Percentiles rank a stretch among this genome's conserved stretches.
Evolutionary conservation across 2,113 vertebrate species (phyloP).

Genomic region (Brienomyrus longianalis): DNA sequence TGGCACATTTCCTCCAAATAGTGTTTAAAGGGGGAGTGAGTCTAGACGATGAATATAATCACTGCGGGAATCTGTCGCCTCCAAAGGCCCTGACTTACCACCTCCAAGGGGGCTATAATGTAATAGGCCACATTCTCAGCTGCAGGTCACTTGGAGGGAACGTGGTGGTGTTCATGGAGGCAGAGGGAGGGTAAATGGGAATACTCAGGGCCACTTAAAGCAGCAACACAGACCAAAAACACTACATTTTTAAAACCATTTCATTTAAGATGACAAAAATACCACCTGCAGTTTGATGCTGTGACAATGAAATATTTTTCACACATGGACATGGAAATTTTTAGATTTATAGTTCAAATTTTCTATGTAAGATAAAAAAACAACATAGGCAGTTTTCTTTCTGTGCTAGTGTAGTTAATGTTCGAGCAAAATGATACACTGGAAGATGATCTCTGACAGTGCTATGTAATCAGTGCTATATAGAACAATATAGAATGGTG

Average conservation of each 20-base stretch:
- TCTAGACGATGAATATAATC: background rate
- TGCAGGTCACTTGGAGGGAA: background rate
- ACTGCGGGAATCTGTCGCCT: background rate
- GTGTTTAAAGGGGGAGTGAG: background rate
- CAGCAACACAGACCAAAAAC: background rate
- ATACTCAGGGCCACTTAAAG: background rate
- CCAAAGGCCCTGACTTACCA: background rate
- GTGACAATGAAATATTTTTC: background rate
- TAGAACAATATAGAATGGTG: background rate
- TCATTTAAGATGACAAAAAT: background rate
- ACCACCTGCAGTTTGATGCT: background rate
- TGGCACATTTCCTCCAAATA: background rate
- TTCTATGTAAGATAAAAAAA: background rate
- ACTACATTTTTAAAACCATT: background rate
- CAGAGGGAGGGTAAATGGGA: background rate
- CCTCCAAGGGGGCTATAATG: background rate
- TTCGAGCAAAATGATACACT: background rate
- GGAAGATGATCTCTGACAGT: background rate
- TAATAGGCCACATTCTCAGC: conserved; percentile 1
- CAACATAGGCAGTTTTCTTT: background rate
- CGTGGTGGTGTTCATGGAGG: background rate
- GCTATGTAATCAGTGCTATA: background rate
- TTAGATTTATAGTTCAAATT: background rate
- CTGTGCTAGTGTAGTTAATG: background rate
- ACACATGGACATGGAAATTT: background rate